These are phyloP conservation scores for Pachypanchax playfairii DNA, from an alignment of 2,113 vertebrate species.

Conservation along the genomic window DNA sequence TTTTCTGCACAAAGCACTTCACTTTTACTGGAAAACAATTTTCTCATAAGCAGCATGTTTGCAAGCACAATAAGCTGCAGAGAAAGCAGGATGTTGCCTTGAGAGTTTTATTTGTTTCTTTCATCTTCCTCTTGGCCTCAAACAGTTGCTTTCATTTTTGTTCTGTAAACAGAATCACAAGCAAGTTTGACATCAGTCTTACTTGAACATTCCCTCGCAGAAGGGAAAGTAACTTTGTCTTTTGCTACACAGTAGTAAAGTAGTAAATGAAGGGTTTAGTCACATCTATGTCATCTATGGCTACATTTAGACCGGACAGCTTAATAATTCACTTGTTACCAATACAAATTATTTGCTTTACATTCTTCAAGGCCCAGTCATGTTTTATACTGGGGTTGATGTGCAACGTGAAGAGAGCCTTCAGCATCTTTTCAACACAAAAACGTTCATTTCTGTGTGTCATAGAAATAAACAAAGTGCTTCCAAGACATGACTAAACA, in stretches of 20 bases:
- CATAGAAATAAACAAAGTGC: too few species aligned
- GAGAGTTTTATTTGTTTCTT: slow-evolving; percentile 19
- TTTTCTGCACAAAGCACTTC: slow-evolving; percentile 20
- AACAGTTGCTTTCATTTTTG: slow-evolving; percentile 10
- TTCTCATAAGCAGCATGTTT: slow-evolving; percentile 8
- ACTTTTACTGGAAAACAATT: neutral
- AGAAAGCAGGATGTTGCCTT: slow-evolving; percentile 24
- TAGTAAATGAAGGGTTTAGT: too few species aligned
- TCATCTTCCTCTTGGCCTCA: neutral
- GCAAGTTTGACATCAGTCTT: neutral
- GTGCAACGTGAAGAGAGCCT: too few species aligned
- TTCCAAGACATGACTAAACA: too few species aligned
- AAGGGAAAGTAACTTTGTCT: neutral
- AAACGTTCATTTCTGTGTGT: too few species aligned
- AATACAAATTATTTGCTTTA: too few species aligned
- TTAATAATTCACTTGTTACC: too few species aligned
- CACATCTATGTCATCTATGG: too few species aligned
- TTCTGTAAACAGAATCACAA: neutral
- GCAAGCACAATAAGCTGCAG: neutral
- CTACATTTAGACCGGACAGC: too few species aligned
- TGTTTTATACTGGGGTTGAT: too few species aligned
- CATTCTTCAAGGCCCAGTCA: too few species aligned
- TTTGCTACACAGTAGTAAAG: neutral
- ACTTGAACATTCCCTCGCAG: slow-evolving; percentile 5
- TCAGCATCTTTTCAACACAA: too few species aligned